Evolutionary conservation across 2,113 vertebrate species (phyloP), one percentile per base, ranked within the genome.

Genomic region (Cyprinodon brontotheroides): DNA sequence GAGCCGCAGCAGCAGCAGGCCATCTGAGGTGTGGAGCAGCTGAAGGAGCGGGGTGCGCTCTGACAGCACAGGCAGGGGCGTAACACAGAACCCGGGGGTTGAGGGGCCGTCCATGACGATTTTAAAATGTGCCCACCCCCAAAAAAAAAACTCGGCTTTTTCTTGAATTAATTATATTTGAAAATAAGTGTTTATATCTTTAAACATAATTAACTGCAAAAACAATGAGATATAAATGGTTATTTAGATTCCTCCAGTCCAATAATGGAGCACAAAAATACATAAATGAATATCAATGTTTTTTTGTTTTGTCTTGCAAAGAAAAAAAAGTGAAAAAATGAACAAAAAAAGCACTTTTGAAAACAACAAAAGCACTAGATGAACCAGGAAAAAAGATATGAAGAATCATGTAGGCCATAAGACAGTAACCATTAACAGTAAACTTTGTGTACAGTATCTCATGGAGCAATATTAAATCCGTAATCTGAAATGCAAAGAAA

Each of bases 31-130:
- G 76, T 75, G 78, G 75, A 38, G 63, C 72, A 11, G 80, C 82
- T 74, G 85, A 71, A 84, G 77, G 78, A 83, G 90, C 61, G 0
- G 65, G 48, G 84, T 7, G 41, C 20, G 39, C 38, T 41, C 63
- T 64, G 15, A 65, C 63, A n/a, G 39, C 36, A 6, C 12, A 13
- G 10, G 83, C 91, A 91, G 86, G 84, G 91, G 90, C 91, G 91
- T 57, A 17, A 74, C 47, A 38, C 63, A 77, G 71, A 65, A 0
- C 68, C 57, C 80, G 74, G n/a, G 70, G 12, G 81, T 53, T 78
- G 15, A 14, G 2, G 12, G 64, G 77, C 5, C 22, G 9, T 11
- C 68, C 29, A 38, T 13, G 68, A 12, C 65, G 13, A 61, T 53
- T 11, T 38, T 2, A 6, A 65, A n/a, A 22, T 61, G 37, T 48